A percentile compares a stretch with the other conserved stretches of the same genome.
These are phyloP conservation scores for Neodontobutis hainanensis DNA, from an alignment of 2,113 vertebrate genomes.

Conservation along the genomic window DNA sequence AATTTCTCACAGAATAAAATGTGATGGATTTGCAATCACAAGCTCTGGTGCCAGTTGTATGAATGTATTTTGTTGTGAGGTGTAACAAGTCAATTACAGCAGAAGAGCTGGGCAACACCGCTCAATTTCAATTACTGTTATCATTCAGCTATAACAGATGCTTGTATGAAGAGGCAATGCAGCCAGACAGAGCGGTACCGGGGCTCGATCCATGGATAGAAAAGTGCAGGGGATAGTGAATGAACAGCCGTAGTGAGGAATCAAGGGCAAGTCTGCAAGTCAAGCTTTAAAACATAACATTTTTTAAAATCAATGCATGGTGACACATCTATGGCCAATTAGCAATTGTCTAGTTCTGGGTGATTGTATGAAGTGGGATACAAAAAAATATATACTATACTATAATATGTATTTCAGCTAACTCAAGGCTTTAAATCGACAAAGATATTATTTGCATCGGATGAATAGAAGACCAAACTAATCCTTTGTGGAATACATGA, in stretches of 20 bases:
- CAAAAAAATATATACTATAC: too few relatives aligned
- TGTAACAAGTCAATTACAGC: constrained; percentile 38
- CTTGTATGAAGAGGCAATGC: constrained; percentile 16
- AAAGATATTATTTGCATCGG: too few relatives aligned
- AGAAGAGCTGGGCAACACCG: constrained; percentile 18
- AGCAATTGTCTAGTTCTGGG: too few relatives aligned
- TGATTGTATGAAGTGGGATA: too few relatives aligned
- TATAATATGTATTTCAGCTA: too few relatives aligned
- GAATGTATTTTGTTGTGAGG: constrained; percentile 24
- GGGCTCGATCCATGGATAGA: constrained; percentile 8
- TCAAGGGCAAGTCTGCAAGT: constrained; percentile 7
- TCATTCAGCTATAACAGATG: constrained; percentile 41
- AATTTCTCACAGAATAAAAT: constrained; percentile 33
- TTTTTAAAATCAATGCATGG: too few relatives aligned
- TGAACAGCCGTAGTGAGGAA: constrained; percentile 9
- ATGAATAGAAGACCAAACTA: too few relatives aligned
- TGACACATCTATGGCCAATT: too few relatives aligned
- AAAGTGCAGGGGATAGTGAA: constrained; percentile 8
- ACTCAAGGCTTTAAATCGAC: too few relatives aligned
- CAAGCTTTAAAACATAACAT: too few relatives aligned
- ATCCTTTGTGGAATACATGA: too few relatives aligned
- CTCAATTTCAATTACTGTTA: constrained; percentile 54
- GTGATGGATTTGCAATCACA: constrained; percentile 39
- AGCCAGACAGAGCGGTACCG: constrained; percentile 24
- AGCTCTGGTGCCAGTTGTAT: constrained; percentile 25